Conservation (phyloP, 2,113 vertebrate genomes). For the Hippopotamus amphibius region DNA sequence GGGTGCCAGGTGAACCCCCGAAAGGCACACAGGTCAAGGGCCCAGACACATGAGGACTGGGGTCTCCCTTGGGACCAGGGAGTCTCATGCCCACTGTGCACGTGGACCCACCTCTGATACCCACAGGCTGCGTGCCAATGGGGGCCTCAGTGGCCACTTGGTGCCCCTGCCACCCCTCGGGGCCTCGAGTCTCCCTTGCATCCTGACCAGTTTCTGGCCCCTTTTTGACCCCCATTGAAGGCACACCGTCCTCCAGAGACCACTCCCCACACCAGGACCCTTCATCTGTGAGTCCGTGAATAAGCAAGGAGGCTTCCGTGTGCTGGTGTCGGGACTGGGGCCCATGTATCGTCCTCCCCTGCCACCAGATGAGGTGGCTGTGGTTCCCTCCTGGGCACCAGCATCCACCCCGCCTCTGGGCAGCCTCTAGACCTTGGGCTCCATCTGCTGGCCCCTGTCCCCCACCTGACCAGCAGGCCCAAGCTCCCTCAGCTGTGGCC, state of each 20-base stretch:
- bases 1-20: not conserved
- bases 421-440: not conserved
- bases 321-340: not conserved
- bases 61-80: not conserved
- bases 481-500: not conserved
- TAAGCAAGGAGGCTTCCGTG: not conserved
- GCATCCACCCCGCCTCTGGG: no score
- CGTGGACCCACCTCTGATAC: not conserved
- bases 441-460: not conserved
- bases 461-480: not conserved
- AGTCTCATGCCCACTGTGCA: not conserved
- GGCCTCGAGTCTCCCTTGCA: not conserved
- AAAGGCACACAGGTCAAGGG: not conserved
- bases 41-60: not conserved
- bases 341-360: not conserved
- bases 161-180: not conserved
- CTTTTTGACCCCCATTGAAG: not conserved
- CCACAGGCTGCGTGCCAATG: no score
- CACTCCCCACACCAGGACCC: not conserved
- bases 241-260: not conserved
- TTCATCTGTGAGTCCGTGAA: not conserved
- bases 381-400: not conserved
- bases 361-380: not conserved
- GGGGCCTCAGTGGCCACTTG: not conserved
- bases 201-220: not conserved